These are phyloP conservation scores for Philopedon plagiatum DNA, from an alignment of 2,888 invertebrate species.

Conservation along the genomic window DNA sequence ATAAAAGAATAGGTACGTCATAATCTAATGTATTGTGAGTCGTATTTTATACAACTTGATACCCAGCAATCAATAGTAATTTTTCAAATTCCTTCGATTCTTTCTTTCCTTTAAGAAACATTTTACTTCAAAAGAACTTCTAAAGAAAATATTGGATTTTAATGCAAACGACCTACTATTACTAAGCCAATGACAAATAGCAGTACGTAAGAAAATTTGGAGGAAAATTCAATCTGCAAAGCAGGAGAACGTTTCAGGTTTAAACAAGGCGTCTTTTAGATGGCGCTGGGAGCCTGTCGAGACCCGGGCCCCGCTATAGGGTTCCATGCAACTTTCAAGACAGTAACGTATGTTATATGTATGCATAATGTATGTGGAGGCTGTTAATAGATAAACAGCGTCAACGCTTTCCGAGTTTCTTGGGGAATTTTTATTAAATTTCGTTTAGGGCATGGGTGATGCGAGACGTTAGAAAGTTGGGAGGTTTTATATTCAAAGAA, in stretches of 20 bases:
- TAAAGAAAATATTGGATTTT: conserved; percentile 19
- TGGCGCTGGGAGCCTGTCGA: conserved; percentile 10
- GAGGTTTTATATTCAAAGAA: neutral
- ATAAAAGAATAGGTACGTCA: no score
- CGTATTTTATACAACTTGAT: no score
- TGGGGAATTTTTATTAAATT: conserved; percentile 31
- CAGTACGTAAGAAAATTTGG: conserved; percentile 2
- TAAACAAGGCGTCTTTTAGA: conserved; percentile 30
- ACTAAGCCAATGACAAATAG: conserved; percentile 30
- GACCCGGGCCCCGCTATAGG: conserved; percentile 14
- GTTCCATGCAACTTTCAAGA: conserved; percentile 19
- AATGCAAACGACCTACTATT: conserved; percentile 26
- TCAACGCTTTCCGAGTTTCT: conserved; percentile 17
- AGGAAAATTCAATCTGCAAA: conserved; percentile 22
- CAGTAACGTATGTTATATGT: conserved; percentile 27
- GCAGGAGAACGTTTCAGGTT: conserved; percentile 15
- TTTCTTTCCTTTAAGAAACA: neutral
- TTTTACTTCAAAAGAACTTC: neutral
- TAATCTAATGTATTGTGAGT: no score
- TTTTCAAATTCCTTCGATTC: neutral
- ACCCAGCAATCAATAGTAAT: no score
- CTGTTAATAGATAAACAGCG: conserved; percentile 15
- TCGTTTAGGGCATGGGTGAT: neutral
- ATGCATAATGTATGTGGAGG: conserved; percentile 31
- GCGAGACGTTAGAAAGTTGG: neutral